Evolutionary conservation across 2,888 invertebrate genomes (phyloP).

Genomic region (Gymnosoma rotundatum): DNA sequence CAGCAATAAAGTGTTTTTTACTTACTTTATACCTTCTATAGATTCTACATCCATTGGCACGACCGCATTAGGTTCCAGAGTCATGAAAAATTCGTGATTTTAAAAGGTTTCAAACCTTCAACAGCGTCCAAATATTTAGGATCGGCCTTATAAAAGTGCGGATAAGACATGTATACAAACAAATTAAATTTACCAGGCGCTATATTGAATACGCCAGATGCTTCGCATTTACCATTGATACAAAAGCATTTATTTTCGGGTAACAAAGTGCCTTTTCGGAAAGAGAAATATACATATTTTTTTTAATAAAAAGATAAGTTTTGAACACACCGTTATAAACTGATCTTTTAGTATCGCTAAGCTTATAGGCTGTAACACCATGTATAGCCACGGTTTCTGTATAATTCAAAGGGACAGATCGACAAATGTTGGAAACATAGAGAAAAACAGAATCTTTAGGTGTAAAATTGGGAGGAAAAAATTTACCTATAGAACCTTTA

Average conservation of each 20-base stretch:
- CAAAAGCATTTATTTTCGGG: conserved; percentile 88
- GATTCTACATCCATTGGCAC: conserved; percentile 90
- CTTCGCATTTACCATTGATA: conserved; percentile 86
- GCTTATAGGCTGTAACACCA: conserved; percentile 87
- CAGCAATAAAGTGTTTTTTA: background rate
- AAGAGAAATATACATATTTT: background rate
- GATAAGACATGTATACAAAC: conserved; percentile 91
- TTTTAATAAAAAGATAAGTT: background rate
- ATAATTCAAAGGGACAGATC: conserved; percentile 86
- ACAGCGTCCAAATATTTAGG: conserved; percentile 85
- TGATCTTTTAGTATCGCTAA: conserved; percentile 85
- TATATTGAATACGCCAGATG: conserved; percentile 88
- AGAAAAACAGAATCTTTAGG: conserved; percentile 85
- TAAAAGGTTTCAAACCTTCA: conserved; percentile 87
- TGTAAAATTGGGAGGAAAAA: conserved; percentile 87
- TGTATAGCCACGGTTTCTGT: conserved; percentile 84
- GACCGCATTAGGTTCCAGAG: conserved; percentile 89
- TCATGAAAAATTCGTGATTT: conserved; percentile 89
- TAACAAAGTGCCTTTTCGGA: conserved; percentile 83
- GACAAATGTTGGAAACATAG: conserved; percentile 90
- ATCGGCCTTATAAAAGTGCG: conserved; percentile 92
- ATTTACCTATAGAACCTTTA: conserved; percentile 90
- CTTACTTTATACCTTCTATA: conserved; percentile 85
- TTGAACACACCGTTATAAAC: conserved; percentile 86
- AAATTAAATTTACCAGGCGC: conserved; percentile 89